phyloP scores from a whole-genome alignment of 2,888 invertebrate species.

The Quadroppia sp. region DNA sequence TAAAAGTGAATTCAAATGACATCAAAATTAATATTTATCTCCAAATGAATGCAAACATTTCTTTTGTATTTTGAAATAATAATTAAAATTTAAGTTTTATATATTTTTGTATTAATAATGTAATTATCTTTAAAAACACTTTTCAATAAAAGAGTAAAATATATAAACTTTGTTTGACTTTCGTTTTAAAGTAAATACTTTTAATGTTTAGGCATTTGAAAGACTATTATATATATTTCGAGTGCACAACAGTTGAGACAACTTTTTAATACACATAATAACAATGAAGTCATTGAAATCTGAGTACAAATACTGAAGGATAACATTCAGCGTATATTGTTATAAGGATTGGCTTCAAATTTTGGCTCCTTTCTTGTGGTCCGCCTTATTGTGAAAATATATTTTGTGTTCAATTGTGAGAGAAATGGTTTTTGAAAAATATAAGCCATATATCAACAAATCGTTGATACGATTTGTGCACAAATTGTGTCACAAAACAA shows the following conservation, averaged over 20 bases:
- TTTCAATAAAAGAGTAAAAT: background rate
- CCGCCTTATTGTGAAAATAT: conserved; percentile 2
- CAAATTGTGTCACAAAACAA: no score
- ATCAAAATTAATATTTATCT: no score
- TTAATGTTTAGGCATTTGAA: background rate
- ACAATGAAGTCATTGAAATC: background rate
- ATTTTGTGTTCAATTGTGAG: background rate
- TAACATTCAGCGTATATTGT: background rate
- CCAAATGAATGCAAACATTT: no score
- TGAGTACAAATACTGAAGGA: background rate
- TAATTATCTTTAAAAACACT: no score
- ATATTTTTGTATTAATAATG: no score
- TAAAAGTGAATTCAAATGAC: no score
- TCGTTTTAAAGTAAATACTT: background rate
- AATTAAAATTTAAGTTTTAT: no score
- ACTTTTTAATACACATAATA: background rate
- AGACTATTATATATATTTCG: background rate
- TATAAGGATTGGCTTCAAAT: background rate
- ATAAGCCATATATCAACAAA: background rate
- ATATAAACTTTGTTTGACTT: background rate
- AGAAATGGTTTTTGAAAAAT: background rate
- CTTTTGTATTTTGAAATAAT: no score
- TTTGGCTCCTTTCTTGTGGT: background rate
- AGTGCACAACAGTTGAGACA: background rate
- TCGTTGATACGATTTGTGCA: no score